Evolutionary conservation across 2,113 vertebrate species (phyloP).

Genomic region (Nothocercus julius): DNA sequence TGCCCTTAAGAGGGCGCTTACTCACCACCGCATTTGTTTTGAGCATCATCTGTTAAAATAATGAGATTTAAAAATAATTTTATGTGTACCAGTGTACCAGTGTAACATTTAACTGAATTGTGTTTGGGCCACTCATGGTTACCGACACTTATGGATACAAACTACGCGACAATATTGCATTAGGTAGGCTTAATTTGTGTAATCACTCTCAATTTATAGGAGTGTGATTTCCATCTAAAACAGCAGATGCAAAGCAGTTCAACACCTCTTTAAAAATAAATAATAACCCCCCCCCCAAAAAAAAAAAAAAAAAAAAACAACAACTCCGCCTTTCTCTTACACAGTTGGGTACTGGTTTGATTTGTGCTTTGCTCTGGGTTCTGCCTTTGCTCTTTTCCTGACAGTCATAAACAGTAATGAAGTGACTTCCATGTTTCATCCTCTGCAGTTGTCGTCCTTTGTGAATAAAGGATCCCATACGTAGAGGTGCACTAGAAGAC

Average conservation of each 20-base stretch:
- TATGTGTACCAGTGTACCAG: neutral
- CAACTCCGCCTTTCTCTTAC: neutral
- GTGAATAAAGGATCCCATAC: neutral
- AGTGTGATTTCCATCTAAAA: neutral
- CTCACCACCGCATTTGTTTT: neutral
- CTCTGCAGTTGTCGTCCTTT: neutral
- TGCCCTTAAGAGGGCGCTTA: neutral
- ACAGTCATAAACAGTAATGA: neutral
- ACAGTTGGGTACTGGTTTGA: neutral
- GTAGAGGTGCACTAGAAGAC: neutral
- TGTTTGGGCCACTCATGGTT: neutral
- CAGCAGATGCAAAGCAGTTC: neutral
- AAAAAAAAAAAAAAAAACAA: too few relatives aligned
- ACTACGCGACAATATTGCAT: neutral
- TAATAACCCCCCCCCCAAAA: too few relatives aligned
- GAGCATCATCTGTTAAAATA: neutral
- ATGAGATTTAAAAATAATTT: neutral
- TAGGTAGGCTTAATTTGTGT: neutral
- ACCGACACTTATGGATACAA: neutral
- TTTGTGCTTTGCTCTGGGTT: neutral
- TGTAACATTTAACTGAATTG: neutral
- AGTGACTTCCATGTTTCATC: neutral
- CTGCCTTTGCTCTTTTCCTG: neutral
- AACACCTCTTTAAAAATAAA: neutral
- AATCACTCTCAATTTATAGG: neutral